Evolutionary conservation across 2,888 invertebrate species (phyloP).

Genomic region (Dynastes hyllus): DNA sequence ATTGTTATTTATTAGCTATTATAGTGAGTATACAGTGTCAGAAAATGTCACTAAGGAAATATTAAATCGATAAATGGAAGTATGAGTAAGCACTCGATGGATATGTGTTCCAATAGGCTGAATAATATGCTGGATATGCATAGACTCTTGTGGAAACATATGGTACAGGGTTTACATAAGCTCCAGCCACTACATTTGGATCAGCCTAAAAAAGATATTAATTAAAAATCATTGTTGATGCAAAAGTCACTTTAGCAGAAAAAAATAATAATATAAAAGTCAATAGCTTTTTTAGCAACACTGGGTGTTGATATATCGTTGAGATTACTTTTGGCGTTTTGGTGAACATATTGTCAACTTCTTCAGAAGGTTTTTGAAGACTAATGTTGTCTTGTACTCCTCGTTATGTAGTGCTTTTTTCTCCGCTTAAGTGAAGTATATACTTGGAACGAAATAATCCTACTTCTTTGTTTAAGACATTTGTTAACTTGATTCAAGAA

Average conservation of each 20-base stretch:
- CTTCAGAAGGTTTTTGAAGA: no score
- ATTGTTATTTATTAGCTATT: conserved; percentile 17
- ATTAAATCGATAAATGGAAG: conserved; percentile 3
- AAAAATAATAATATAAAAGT: neutral
- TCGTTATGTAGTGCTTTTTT: no score
- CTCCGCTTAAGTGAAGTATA: no score
- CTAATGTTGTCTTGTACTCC: neutral
- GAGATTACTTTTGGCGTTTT: no score
- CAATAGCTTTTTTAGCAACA: neutral
- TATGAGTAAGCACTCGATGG: conserved; percentile 16
- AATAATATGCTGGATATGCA: conserved; percentile 20
- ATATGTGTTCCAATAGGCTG: conserved; percentile 21
- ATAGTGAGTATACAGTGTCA: neutral
- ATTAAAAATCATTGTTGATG: no score
- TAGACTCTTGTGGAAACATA: conserved; percentile 28
- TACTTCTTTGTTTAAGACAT: no score
- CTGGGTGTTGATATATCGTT: no score
- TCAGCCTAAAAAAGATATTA: conserved; percentile 4
- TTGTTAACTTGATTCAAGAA: no score
- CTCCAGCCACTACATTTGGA: conserved; percentile 16
- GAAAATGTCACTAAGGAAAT: neutral
- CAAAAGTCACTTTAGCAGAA: neutral
- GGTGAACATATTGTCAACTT: no score
- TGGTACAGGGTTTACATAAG: conserved; percentile 23
- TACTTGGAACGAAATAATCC: no score